Percentiles rank a stretch among this genome's conserved stretches.
Conservation (phyloP, 2,113 vertebrate species). For the Pollachius pollachius region DNA sequence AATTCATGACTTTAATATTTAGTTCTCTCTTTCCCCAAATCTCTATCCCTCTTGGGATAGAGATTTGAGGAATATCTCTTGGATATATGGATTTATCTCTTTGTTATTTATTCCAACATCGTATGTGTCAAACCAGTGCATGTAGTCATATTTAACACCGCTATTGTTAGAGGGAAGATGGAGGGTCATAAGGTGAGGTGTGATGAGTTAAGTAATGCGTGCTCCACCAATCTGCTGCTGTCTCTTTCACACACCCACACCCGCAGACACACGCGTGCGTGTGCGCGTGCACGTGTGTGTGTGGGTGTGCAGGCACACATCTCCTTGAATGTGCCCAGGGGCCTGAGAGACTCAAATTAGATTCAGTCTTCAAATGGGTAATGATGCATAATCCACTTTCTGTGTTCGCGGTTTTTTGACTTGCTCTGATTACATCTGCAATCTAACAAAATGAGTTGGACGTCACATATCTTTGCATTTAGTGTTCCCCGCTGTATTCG, state of each 20-base stretch:
- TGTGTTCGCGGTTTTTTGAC: conserved; percentile 50
- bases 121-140: too few relatives aligned
- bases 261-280: conserved; percentile 23
- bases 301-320: not conserved
- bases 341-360: conserved; percentile 38
- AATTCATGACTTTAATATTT: too few relatives aligned
- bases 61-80: too few relatives aligned
- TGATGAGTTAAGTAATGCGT: conserved; percentile 9
- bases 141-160: not conserved
- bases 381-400: conserved; percentile 47
- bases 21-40: too few relatives aligned
- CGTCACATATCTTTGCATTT: conserved; percentile 5
- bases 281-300: not conserved
- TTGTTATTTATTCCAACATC: too few relatives aligned
- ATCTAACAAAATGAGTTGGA: conserved; percentile 18
- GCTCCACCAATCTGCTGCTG: conserved; percentile 26
- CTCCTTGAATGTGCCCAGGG: conserved; percentile 37
- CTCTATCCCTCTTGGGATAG: too few relatives aligned
- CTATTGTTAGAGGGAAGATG: not conserved
- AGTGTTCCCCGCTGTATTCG: not conserved
- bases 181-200: conserved; percentile 5
- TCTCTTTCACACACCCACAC: conserved; percentile 9
- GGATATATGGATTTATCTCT: too few relatives aligned
- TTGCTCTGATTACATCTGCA: conserved; percentile 36
- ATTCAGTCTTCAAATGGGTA: conserved; percentile 49